Percentiles rank a stretch among this genome's conserved stretches.
These are phyloP conservation scores for Nowickia ferox DNA, from an alignment of 2,888 invertebrate species.

Conservation along the genomic window DNA sequence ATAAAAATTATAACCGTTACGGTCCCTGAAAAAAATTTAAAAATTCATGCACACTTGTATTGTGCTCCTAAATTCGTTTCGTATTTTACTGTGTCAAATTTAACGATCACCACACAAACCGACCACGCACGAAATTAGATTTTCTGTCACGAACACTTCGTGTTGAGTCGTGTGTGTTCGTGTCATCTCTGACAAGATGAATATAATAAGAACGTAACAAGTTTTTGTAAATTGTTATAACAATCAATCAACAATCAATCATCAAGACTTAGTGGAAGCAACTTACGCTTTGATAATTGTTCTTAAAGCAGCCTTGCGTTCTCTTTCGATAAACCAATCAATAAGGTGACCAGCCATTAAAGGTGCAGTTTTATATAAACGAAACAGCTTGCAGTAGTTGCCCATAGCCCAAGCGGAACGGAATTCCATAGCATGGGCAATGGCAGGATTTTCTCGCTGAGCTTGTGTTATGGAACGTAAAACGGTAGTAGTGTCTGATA, in stretches of 20 bases:
- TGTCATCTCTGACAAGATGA: not conserved
- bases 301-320: constrained; percentile 95
- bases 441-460: constrained; percentile 91
- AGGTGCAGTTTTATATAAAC: constrained; percentile 93
- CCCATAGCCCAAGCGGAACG: constrained; percentile 96
- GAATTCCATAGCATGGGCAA: constrained; percentile 93
- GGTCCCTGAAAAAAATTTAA: too few species aligned
- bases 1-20: too few species aligned
- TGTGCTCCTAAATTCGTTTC: too few species aligned
- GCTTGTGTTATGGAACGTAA: constrained; percentile 90
- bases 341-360: constrained; percentile 98
- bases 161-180: too few species aligned
- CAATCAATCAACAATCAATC: too few species aligned
- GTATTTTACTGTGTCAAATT: too few species aligned
- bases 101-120: too few species aligned
- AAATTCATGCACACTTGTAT: too few species aligned
- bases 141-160: too few species aligned
- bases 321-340: constrained; percentile 98
- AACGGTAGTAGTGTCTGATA: constrained; percentile 94
- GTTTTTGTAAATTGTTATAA: too few species aligned
- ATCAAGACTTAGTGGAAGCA: not conserved
- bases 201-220: not conserved
- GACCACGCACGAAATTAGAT: too few species aligned
- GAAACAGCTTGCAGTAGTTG: constrained; percentile 96
- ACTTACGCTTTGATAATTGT: constrained; percentile 98